Percentiles rank a stretch among this genome's conserved stretches.
phyloP scores from a whole-genome alignment of 2,113 vertebrate species.

The Paradisaea rubra region DNA sequence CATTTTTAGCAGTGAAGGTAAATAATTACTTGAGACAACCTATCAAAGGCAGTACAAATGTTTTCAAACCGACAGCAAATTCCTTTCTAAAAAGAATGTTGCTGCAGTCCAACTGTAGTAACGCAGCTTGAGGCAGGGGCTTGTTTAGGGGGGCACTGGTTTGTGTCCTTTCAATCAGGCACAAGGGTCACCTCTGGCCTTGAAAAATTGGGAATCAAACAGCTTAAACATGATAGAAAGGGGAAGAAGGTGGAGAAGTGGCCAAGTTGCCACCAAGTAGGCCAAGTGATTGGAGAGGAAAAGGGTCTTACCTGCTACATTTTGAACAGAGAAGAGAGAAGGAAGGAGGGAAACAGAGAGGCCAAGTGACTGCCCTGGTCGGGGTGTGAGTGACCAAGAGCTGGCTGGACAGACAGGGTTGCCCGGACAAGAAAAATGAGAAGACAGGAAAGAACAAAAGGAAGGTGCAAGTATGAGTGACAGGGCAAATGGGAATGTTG shows the following conservation, averaged over 20 bases:
- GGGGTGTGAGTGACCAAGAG: background rate
- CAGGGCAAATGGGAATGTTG: background rate
- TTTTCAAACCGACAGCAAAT: background rate
- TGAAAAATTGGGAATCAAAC: background rate
- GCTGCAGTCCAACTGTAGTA: background rate
- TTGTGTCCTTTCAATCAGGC: background rate
- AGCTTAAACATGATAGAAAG: background rate
- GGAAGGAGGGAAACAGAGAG: background rate
- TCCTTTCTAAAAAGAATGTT: background rate
- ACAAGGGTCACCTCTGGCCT: background rate
- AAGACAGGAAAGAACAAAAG: slow-evolving; percentile 4
- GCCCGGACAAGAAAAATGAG: slow-evolving; percentile 11
- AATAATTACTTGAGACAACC: background rate
- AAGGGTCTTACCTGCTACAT: background rate
- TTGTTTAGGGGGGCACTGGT: background rate
- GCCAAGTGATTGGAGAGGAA: background rate
- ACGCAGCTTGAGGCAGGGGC: background rate
- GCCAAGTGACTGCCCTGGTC: background rate
- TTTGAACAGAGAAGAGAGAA: slow-evolving; percentile 8
- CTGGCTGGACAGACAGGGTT: background rate
- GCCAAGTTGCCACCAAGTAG: background rate
- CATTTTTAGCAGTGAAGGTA: background rate
- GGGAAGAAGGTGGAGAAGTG: background rate
- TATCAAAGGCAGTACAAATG: background rate
- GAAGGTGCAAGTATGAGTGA: background rate